phyloP scores from a whole-genome alignment of 2,888 invertebrate genomes.

The Bugula neritina region DNA sequence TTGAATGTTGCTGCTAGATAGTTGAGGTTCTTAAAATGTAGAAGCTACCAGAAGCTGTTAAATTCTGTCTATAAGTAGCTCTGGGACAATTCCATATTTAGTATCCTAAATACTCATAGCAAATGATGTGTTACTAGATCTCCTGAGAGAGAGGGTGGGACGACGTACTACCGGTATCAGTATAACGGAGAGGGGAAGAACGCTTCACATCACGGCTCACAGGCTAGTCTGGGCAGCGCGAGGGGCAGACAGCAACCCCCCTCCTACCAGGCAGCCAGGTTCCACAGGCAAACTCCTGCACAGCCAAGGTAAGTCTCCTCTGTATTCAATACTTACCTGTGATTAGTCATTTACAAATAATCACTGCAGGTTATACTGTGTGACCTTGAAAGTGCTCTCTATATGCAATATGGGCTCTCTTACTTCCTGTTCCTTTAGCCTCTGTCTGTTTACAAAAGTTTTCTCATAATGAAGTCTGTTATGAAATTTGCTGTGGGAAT shows the following conservation, averaged over 20 bases:
- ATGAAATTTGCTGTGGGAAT: too few relatives aligned
- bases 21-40: too few relatives aligned
- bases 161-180: conserved; percentile 26
- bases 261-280: conserved; percentile 8
- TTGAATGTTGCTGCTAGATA: too few relatives aligned
- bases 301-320: not conserved
- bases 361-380: too few relatives aligned
- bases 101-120: not conserved
- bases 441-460: not conserved
- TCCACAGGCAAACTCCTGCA: not conserved
- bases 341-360: too few relatives aligned
- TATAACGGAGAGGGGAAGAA: not conserved
- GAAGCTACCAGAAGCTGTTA: too few relatives aligned
- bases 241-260: not conserved
- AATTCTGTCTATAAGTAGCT: too few relatives aligned
- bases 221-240: conserved; percentile 7
- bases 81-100: too few relatives aligned
- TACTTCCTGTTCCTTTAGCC: not conserved
- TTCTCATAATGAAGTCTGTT: too few relatives aligned
- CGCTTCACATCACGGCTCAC: conserved; percentile 3
- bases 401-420: too few relatives aligned
- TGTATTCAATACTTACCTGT: not conserved
- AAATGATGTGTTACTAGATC: not conserved
- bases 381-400: too few relatives aligned
- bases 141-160: conserved; percentile 23